phyloP scores from a whole-genome alignment of 2,113 vertebrate genomes.

The Collichthys lucidus region DNA sequence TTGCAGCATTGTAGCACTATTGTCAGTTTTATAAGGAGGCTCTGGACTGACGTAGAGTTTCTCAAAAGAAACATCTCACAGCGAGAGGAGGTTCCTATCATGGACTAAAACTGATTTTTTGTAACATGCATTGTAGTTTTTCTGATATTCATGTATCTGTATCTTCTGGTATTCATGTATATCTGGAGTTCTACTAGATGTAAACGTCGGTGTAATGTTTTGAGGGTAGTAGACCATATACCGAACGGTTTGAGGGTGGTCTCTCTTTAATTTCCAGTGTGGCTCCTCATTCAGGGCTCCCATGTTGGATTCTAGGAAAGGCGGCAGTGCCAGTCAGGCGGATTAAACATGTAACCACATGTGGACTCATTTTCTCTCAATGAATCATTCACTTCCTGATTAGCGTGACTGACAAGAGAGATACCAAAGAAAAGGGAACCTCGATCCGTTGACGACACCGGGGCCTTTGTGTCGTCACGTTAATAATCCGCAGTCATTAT shows the following conservation, averaged over 20 bases:
- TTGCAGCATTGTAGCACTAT: constrained; percentile 26
- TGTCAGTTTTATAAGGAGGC: constrained; percentile 30
- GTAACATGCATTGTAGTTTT: background rate
- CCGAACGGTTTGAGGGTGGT: background rate
- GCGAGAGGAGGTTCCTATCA: constrained; percentile 15
- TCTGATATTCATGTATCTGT: background rate
- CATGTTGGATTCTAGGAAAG: constrained; percentile 56
- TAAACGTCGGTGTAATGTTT: background rate
- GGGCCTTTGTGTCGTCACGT: background rate
- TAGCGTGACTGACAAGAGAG: constrained; percentile 6
- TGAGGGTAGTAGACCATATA: background rate
- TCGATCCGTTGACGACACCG: background rate
- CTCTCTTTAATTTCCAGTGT: constrained; percentile 12
- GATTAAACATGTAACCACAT: constrained; percentile 68
- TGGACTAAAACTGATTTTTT: background rate
- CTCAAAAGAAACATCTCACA: constrained; percentile 7
- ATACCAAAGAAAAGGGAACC: background rate
- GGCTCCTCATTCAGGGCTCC: background rate
- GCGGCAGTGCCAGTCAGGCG: constrained; percentile 43
- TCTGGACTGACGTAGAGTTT: constrained; percentile 14
- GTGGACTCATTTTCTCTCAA: constrained; percentile 60
- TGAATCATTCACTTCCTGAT: constrained; percentile 68
- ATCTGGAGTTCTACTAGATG: background rate
- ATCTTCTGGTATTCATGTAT: background rate
- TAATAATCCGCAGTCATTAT: background rate